Base-by-base conservation (phyloP, 2,113 vertebrate genomes). In the Addax nasomaculatus region DNA sequence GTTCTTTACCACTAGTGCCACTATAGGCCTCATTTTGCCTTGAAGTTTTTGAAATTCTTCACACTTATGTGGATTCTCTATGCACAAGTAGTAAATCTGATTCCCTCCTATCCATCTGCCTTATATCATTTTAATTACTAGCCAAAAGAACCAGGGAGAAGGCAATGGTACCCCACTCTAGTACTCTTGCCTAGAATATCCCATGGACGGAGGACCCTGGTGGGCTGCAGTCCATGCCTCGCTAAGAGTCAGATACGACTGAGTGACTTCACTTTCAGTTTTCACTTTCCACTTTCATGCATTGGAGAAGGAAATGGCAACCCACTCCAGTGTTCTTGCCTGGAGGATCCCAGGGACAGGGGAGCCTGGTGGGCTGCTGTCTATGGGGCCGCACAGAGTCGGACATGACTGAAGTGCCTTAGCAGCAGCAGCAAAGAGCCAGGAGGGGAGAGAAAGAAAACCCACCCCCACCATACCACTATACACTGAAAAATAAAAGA, bases 361-460 rank as follows among this genome's bases (percentile, higher is more conserved):
- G 33, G 17, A 21, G n/a, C n/a, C 4, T 36, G 33, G 64, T 36
- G n/a, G 64, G 9, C 64, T 67, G n/a, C 17, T 9, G 2, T 67
- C n/a, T 36, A 19, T 5, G n/a, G n/a, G 64, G n/a, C 5, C 9
- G 0, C 33, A 36, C 64, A 67, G 64, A 36, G 17, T 21, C 1
- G 0, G 64, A 67, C 64, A 36, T 0, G 4, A 19, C 8, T 67
- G 33, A 36, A 36, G 33, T 0, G 2, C 1, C 4, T 67, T 21
- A n/a, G n/a, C n/a, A 21, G 36, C 36, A 39, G 36, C 36, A 39
- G 36, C 36, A 39, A 39, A 81, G 49, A 36, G 39, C 19, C n/a
- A 12, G n/a, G 10, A 39, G 2, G n/a, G 10, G 10, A 39, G 19
- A 39, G 10, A 39, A 70, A 39, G n/a, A 70, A 70, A 70, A 70